Evolutionary conservation across 2,797 vertebrate species (phyloP), one percentile per base, ranked within the genome.

Genomic region (Heliangelus exortis): DNA sequence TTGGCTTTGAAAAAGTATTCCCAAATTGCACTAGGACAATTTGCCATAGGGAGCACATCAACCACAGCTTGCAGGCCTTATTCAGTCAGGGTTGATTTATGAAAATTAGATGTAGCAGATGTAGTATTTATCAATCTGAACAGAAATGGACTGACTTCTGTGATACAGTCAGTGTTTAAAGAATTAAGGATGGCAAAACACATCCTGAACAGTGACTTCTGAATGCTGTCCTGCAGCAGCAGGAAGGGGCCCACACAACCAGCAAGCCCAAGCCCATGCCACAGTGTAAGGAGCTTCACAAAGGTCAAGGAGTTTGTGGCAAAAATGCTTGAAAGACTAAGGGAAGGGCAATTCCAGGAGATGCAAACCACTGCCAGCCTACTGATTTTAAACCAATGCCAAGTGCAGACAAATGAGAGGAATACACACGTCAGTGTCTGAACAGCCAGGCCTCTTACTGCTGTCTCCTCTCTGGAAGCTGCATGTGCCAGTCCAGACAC

Each of bases 181-280:
- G 84, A 89, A 77, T 23, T 61, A 63, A 45, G 43, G n/a, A 62
- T 28, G 12, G 31, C 48, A 63, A 43, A 69, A 9, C 20, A 34
- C 4, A 47, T 4, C 22, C 51, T 47, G 9, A 26, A 62, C 31
- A 3, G 3, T n/a, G 1, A 5, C 15, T 87, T 31, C 61, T 3
- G 7, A 86, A 26, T 1, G 33, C 18, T 0, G 0, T 7, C 26
- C 0, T 19, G 19, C 28, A 2, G 15, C 2, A 5, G 48, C 8
- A 41, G 53, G 33, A 84, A 54, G 59, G n/a, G 19, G 19, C n/a
- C 85, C 9, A 25, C 3, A 7, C 21, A 19, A 6, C 59, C 84
- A 65, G 57, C 43, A 31, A 78, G 55, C n/a, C 58, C 58, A 31
- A 15, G 18, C 31, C 28, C 26, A 74, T 2, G 25, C 7, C 34